These are phyloP conservation scores for Polydesmus complanatus DNA, from an alignment of 2,888 invertebrate genomes.

Conservation along the genomic window DNA sequence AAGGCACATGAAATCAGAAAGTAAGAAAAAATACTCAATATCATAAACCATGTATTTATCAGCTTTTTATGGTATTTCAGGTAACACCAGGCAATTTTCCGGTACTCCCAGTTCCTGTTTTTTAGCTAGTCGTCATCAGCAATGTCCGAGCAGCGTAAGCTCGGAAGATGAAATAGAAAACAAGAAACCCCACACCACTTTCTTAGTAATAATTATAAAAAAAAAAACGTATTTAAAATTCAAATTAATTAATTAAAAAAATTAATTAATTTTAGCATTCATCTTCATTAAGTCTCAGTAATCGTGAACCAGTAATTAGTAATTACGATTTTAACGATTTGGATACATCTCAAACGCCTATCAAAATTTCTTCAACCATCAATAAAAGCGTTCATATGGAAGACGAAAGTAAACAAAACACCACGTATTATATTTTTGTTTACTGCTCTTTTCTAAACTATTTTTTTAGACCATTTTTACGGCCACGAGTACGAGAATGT, in stretches of 20 bases:
- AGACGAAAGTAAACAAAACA: no score
- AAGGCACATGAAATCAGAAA: slow-evolving; percentile 28
- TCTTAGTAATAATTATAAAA: no score
- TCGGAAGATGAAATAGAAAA: slow-evolving; percentile 7
- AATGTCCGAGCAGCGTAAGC: background rate
- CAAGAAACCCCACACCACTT: background rate
- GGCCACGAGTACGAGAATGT: background rate
- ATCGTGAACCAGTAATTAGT: background rate
- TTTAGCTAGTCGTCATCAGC: slow-evolving; percentile 16
- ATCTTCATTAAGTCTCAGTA: background rate
- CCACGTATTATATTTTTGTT: no score
- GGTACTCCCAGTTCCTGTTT: slow-evolving; percentile 17
- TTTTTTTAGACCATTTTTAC: background rate
- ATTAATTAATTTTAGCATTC: background rate
- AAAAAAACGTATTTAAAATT: no score
- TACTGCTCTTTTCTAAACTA: no score
- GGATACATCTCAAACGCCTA: background rate
- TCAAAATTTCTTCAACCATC: background rate
- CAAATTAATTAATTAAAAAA: background rate
- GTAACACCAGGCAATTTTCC: slow-evolving; percentile 12
- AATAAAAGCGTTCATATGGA: background rate
- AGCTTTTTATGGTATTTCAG: slow-evolving; percentile 6
- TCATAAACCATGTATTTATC: background rate
- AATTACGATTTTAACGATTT: background rate
- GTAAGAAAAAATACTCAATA: slow-evolving; percentile 20